Base-by-base conservation (phyloP, 1,140 invertebrate genomes). In the Cyrtorhinus lividipennis region DNA sequence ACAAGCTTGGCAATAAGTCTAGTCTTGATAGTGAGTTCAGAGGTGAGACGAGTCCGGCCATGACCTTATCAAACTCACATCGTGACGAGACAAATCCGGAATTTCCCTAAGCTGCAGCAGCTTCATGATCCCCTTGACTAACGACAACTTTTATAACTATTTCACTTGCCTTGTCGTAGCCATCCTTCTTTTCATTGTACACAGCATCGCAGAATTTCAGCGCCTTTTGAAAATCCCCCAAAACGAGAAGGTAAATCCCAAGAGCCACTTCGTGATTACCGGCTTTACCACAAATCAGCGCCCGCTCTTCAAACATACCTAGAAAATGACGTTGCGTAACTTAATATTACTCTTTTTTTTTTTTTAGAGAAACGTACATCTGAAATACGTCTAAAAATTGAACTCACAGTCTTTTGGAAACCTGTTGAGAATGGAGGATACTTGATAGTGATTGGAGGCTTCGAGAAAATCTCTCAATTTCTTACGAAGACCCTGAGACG, bases 201-300 rank as follows among this genome's bases (percentile, higher is more conserved):
- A 86, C 82, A 71, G 79, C 83, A 68, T 85, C 80, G 71, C 93
- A 95, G 76, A 96, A 97, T 61, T 83, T 74, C 69, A 88, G 84
- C 0, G 95, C 95, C 70, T 84, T 83, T 0, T 81, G 70, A 20
- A 87, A 80, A 75, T 98, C 86, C 53, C 90, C 84, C 62, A 84
- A 83, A 69, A 78, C 84, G 77, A 79, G 87, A 68, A 95, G 82
- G 72, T 97, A 98, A 71, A 98, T 93, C 0, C 66, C 83, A 46
- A 99, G 75, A 1, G 90, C 93, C 72, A 97, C 87, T 70, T 97
- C 87, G 76, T 95, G 89, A 48, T 84, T 76, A 5, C 88, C 90
- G 1, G 97, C 76, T 67, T 88, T 84, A 2, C 92, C 94, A 18
- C 96, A 75, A 62, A 98, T 84, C 25, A 98, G 82, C 0, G 95